Evolutionary conservation across 2,888 invertebrate species (phyloP).

Genomic region (Cephus spinipes): DNA sequence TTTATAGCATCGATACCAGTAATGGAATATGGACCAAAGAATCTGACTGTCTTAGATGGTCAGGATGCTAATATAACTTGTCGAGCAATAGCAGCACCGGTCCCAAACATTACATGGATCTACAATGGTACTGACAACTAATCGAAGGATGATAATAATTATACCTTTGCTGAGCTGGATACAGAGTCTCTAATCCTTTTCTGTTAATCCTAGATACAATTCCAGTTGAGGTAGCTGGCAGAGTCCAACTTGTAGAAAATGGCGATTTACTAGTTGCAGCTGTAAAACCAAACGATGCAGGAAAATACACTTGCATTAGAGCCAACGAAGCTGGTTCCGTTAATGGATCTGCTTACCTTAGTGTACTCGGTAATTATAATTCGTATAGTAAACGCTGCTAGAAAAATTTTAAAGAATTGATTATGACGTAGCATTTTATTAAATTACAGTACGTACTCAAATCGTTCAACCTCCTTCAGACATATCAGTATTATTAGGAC

Average conservation of each 20-base stretch:
- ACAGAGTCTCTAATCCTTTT: conserved; percentile 9
- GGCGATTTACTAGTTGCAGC: conserved; percentile 91
- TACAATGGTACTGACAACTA: conserved; percentile 79
- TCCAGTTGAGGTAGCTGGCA: conserved; percentile 76
- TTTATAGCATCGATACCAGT: conserved; percentile 87
- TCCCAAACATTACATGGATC: conserved; percentile 92
- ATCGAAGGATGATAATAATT: conserved; percentile 24
- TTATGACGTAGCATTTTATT: neutral
- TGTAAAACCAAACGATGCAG: conserved; percentile 85
- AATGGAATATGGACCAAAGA: conserved; percentile 86
- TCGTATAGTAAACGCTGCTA: conserved; percentile 1
- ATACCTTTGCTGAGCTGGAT: neutral
- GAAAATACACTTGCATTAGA: conserved; percentile 89
- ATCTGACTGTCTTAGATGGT: conserved; percentile 91
- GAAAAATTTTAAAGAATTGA: neutral
- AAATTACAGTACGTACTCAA: conserved; percentile 84
- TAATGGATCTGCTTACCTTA: conserved; percentile 83
- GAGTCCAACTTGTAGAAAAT: conserved; percentile 86
- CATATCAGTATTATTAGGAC: conserved; percentile 90
- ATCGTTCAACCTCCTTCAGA: conserved; percentile 95
- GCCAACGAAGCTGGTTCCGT: conserved; percentile 91
- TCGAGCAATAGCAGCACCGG: conserved; percentile 90
- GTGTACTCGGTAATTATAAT: conserved; percentile 79
- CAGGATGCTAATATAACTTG: conserved; percentile 92
- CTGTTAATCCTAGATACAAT: conserved; percentile 69